Evolutionary conservation across 2,797 vertebrate genomes (phyloP).

Genomic region (Acrocephalus scirpaceus): DNA sequence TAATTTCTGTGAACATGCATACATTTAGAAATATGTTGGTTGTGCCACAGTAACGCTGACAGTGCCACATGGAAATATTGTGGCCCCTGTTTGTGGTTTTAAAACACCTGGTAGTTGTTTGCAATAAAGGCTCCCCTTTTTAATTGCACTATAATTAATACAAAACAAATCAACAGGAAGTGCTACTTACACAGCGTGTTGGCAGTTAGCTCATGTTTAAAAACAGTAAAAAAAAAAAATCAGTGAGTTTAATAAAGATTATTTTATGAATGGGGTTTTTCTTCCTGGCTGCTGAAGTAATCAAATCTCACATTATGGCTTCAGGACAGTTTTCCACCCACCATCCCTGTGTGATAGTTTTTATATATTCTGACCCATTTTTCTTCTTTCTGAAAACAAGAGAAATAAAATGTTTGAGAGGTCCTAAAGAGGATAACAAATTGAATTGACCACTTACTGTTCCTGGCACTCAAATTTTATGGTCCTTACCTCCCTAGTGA

Average conservation of each 20-base stretch:
- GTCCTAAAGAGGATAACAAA: conserved; percentile 49
- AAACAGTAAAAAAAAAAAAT: neutral
- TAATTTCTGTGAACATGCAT: neutral
- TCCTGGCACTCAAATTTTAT: conserved; percentile 30
- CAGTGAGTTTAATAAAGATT: neutral
- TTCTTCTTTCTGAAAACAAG: conserved; percentile 21
- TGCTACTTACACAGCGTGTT: conserved; percentile 26
- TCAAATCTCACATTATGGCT: conserved; percentile 1
- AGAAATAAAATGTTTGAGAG: conserved; percentile 19
- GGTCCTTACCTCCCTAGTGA: neutral
- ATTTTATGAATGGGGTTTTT: neutral
- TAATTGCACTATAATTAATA: conserved; percentile 43
- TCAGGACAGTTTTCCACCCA: neutral
- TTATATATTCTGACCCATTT: neutral
- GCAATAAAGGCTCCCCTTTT: neutral
- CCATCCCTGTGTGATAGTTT: neutral
- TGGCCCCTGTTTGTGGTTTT: neutral
- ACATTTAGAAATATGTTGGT: neutral
- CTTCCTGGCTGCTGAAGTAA: neutral
- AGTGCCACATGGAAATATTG: neutral
- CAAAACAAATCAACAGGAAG: conserved; percentile 41
- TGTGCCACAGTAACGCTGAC: neutral
- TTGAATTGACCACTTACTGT: conserved; percentile 56
- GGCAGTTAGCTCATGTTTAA: conserved; percentile 30
- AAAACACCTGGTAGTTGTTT: conserved; percentile 9